A percentile compares a stretch with the other conserved stretches of the same genome.
Evolutionary conservation across 2,113 vertebrate species (phyloP).

Genomic region (Entosphenus tridentatus): DNA sequence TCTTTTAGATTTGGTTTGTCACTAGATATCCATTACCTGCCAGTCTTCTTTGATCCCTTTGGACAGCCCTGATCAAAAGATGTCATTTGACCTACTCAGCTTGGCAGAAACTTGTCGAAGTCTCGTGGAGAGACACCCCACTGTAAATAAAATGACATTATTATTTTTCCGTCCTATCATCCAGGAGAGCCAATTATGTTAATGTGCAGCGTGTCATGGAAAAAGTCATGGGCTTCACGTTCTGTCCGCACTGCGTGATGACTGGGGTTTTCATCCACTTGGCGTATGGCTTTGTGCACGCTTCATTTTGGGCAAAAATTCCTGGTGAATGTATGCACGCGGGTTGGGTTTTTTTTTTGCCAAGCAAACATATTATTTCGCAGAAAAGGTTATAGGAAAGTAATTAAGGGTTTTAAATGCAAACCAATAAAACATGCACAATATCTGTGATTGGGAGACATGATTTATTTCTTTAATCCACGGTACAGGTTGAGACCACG

Average conservation of each 20-base stretch:
- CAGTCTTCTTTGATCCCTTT: slow-evolving; percentile 99
- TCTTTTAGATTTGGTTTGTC: slow-evolving; percentile 98
- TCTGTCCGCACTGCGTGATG: no score
- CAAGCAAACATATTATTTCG: not conserved
- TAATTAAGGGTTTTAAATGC: slow-evolving; percentile 2
- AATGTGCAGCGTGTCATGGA: slow-evolving; percentile 97
- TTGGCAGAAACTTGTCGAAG: slow-evolving; percentile 81
- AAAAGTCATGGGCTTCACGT: slow-evolving; percentile 22
- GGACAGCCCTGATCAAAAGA: slow-evolving; percentile 99
- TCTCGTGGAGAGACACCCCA: slow-evolving; percentile 67
- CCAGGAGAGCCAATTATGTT: slow-evolving; percentile 99
- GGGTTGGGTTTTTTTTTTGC: not conserved
- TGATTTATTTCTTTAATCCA: slow-evolving; percentile 2
- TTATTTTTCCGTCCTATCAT: slow-evolving; percentile 99
- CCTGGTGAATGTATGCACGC: slow-evolving; percentile 18
- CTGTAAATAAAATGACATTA: slow-evolving; percentile 99
- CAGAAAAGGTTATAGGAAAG: slow-evolving; percentile 4
- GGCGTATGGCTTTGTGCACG: not conserved
- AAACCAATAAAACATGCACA: slow-evolving; percentile 4
- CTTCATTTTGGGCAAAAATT: slow-evolving; percentile 15
- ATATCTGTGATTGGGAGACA: not conserved
- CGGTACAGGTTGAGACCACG: slow-evolving; percentile 1
- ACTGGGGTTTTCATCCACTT: no score
- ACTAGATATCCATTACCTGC: slow-evolving; percentile 96
- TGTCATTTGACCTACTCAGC: slow-evolving; percentile 98